These are phyloP conservation scores for Hydraecia micacea DNA, from an alignment of 2,888 invertebrate genomes.

Conservation along the genomic window DNA sequence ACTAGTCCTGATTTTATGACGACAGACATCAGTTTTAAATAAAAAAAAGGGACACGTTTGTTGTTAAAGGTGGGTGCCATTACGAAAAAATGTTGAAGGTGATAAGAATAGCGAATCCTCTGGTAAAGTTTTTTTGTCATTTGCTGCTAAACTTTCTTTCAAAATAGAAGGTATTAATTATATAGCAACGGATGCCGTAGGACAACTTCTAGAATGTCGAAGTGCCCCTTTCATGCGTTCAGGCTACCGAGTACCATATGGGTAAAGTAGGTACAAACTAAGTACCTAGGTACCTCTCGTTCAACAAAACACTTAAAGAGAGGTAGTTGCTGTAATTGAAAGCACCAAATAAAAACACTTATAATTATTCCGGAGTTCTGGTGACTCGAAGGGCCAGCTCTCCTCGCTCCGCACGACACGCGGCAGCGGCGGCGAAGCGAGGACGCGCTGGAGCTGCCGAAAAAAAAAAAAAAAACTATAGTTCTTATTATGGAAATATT, in stretches of 20 bases:
- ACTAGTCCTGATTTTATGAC: not conserved
- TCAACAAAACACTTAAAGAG: not conserved
- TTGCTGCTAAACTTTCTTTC: not conserved
- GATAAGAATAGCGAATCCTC: too few species aligned
- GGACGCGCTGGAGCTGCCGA: not conserved
- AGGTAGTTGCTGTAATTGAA: not conserved
- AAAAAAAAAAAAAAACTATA: not conserved
- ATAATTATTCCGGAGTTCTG: not conserved
- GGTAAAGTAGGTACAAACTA: too few species aligned
- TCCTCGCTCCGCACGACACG: conserved; percentile 30
- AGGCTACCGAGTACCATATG: too few species aligned
- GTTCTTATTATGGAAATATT: not conserved
- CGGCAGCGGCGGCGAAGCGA: conserved; percentile 40
- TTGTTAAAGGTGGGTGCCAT: not conserved
- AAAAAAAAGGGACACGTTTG: not conserved
- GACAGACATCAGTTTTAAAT: not conserved
- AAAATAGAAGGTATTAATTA: not conserved
- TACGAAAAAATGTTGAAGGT: not conserved
- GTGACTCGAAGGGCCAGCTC: not conserved
- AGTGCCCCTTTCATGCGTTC: too few species aligned
- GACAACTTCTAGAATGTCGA: too few species aligned
- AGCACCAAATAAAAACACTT: not conserved
- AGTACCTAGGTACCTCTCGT: not conserved
- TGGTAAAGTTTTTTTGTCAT: not conserved
- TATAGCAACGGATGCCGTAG: too few species aligned